These are phyloP conservation scores for Campylomormyrus tamandua DNA, from an alignment of 2,113 vertebrate species.

Conservation along the genomic window DNA sequence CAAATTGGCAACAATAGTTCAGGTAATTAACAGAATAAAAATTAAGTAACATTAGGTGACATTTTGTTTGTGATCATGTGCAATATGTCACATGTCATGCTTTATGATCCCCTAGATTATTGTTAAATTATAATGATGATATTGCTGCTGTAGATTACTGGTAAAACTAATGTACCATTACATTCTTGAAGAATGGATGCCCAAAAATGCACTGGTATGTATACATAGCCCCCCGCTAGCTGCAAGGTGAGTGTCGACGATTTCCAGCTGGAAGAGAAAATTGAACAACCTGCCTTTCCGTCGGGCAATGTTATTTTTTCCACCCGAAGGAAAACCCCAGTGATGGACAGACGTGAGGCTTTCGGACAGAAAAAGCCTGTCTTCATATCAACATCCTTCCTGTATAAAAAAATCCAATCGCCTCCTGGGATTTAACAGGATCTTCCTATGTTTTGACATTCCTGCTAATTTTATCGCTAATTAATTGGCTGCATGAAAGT, in stretches of 20 bases:
- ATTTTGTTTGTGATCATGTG: constrained; percentile 18
- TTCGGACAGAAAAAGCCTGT: constrained; percentile 57
- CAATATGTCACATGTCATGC: not conserved
- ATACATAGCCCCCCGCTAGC: not conserved
- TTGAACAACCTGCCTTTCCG: constrained; percentile 29
- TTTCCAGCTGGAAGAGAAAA: constrained; percentile 45
- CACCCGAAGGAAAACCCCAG: constrained; percentile 35
- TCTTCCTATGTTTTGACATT: constrained; percentile 57
- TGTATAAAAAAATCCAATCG: constrained; percentile 30
- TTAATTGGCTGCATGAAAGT: constrained; percentile 40
- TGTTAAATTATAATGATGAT: constrained; percentile 25
- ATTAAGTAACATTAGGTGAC: not conserved
- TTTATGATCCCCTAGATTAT: constrained; percentile 28
- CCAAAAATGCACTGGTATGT: not conserved
- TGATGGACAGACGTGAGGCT: constrained; percentile 44
- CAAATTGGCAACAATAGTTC: constrained; percentile 5
- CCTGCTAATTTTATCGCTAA: constrained; percentile 42
- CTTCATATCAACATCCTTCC: constrained; percentile 48
- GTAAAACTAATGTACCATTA: not conserved
- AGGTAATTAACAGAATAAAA: not conserved
- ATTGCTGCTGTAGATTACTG: not conserved
- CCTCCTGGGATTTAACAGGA: constrained; percentile 56
- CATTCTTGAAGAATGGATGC: not conserved
- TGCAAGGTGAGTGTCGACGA: constrained; percentile 18
- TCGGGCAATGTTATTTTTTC: constrained; percentile 52